Evolutionary conservation across 2,888 invertebrate genomes (phyloP).

Genomic region (Tanypteryx hageni): DNA sequence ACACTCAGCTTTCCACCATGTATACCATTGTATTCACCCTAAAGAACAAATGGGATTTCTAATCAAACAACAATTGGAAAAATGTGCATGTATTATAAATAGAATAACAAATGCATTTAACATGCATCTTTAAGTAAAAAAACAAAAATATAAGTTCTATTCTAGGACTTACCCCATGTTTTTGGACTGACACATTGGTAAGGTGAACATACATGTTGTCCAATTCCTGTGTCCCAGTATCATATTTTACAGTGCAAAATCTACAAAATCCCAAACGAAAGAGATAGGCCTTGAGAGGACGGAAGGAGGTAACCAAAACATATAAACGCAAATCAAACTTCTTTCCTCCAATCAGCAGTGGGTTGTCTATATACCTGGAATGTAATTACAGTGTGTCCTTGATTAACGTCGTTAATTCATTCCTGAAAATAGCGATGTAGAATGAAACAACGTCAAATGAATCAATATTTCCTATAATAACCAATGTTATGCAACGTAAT

Average conservation of each 20-base stretch:
- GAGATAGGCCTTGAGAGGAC: conserved; percentile 94
- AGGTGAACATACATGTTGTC: conserved; percentile 97
- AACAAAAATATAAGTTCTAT: background rate
- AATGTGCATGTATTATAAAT: background rate
- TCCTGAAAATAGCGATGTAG: no score
- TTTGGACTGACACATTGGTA: conserved; percentile 98
- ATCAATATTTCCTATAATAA: no score
- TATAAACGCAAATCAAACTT: conserved; percentile 96
- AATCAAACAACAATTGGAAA: background rate
- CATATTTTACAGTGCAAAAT: conserved; percentile 97
- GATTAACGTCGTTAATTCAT: no score
- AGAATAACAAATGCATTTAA: background rate
- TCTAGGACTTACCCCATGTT: conserved; percentile 85
- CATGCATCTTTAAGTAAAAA: background rate
- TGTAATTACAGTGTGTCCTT: background rate
- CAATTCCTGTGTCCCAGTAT: conserved; percentile 89
- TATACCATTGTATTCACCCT: conserved; percentile 94
- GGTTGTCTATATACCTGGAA: conserved; percentile 92
- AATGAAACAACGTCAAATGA: no score
- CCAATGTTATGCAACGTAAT: no score
- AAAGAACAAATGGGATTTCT: conserved; percentile 68
- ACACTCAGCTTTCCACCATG: conserved; percentile 97
- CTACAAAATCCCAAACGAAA: conserved; percentile 96
- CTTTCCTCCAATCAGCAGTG: conserved; percentile 95
- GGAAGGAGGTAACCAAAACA: conserved; percentile 94